Evolutionary conservation across 2,113 vertebrate genomes (phyloP).

Genomic region (Notechis scutatus): DNA sequence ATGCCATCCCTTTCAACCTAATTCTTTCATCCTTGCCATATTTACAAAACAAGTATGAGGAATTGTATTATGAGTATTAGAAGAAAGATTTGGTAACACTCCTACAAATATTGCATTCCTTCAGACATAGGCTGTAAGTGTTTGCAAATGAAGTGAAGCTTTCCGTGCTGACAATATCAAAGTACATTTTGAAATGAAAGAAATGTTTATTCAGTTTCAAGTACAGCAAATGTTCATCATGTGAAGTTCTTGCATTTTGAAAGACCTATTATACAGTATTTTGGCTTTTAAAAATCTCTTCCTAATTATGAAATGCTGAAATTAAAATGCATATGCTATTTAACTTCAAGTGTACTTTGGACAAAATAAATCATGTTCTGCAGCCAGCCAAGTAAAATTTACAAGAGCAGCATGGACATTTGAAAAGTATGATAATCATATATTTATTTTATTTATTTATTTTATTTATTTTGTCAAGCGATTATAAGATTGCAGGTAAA

Average conservation of each 20-base stretch:
- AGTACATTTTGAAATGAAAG: constrained; percentile 6
- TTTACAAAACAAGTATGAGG: neutral
- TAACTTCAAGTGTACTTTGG: neutral
- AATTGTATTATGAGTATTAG: neutral
- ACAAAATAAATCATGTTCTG: neutral
- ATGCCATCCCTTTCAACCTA: neutral
- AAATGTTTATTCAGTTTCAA: constrained; percentile 18
- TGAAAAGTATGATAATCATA: neutral
- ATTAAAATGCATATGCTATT: neutral
- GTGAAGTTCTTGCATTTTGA: neutral
- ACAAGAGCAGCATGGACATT: neutral
- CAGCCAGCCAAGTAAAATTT: neutral
- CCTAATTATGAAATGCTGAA: neutral
- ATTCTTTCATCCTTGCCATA: neutral
- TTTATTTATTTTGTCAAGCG: no score
- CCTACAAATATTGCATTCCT: neutral
- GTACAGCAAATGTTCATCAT: neutral
- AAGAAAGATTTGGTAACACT: neutral
- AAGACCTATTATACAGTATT: neutral
- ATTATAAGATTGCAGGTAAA: no score
- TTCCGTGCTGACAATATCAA: neutral
- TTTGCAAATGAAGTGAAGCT: constrained; percentile 1
- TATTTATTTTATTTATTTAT: no score
- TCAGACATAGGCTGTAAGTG: neutral
- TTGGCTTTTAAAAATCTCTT: neutral